phyloP scores from a whole-genome alignment of 2,113 vertebrate genomes.

The Halcyon senegalensis region DNA sequence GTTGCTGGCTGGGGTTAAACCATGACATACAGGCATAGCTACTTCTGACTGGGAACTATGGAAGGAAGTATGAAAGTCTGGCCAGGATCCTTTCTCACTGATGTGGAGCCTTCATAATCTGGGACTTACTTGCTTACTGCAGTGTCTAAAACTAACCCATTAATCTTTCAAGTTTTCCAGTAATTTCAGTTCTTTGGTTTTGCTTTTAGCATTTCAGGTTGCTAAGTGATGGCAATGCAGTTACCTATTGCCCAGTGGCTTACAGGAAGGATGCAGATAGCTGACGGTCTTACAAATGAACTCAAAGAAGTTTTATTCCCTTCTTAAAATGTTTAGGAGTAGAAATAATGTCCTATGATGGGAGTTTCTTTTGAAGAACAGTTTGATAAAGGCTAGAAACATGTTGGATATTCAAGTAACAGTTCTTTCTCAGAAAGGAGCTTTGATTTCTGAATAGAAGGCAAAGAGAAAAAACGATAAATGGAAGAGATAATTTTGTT shows the following conservation, averaged over 20 bases:
- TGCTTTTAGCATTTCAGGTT: neutral
- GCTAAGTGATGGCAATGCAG: rapidly evolving
- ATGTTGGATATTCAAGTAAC: neutral
- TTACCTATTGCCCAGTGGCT: neutral
- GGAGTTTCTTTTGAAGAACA: neutral
- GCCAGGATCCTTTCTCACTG: neutral
- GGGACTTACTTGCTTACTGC: neutral
- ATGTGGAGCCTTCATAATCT: neutral
- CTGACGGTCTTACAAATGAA: neutral
- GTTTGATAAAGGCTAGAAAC: slow-evolving; percentile 1
- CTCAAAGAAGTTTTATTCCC: neutral
- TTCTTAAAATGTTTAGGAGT: neutral
- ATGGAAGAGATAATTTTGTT: slow-evolving; percentile 42
- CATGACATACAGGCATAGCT: neutral
- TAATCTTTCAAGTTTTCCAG: neutral
- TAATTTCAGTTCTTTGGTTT: neutral
- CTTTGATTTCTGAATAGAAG: neutral
- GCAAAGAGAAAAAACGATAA: neutral
- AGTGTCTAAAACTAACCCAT: neutral
- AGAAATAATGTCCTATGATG: neutral
- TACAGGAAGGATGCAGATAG: neutral
- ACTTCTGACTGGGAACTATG: neutral
- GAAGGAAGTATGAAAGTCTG: rapidly evolving
- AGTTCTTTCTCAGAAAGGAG: neutral
- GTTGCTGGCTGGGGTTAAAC: neutral